Conservation (phyloP, 2,797 vertebrate species). For the Poeciliopsis presidionis region DNA sequence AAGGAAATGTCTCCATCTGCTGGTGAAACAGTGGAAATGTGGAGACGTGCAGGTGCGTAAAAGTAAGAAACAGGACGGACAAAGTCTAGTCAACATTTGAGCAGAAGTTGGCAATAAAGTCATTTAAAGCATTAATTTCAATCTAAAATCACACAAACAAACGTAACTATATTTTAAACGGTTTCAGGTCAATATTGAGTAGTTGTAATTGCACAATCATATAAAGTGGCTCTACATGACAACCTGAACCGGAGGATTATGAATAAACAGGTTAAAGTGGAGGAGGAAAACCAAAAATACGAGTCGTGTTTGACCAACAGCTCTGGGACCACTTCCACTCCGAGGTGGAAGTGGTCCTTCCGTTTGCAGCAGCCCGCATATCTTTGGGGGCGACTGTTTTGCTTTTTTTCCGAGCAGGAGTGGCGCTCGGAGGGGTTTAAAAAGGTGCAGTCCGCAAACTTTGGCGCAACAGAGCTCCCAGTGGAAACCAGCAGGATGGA, state of each 20-base stretch:
- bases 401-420: conserved; percentile 72
- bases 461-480: conserved; percentile 69
- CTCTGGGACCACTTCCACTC: conserved; percentile 65
- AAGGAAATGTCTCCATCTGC: conserved; percentile 69
- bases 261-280: conserved; percentile 44
- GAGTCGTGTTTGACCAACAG: conserved; percentile 58
- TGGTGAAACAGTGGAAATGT: conserved; percentile 38
- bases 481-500: conserved; percentile 57
- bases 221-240: conserved; percentile 14
- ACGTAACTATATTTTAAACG: neutral
- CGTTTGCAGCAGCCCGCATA: conserved; percentile 75
- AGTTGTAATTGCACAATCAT: neutral
- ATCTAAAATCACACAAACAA: neutral
- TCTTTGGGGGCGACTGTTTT: conserved; percentile 81
- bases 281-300: conserved; percentile 70
- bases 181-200: neutral
- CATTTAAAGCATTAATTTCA: neutral
- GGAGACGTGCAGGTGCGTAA: conserved; percentile 51
- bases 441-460: conserved; percentile 74
- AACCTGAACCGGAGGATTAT: conserved; percentile 6
- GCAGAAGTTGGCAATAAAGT: neutral
- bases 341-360: conserved; percentile 79
- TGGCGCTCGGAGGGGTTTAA: conserved; percentile 81
- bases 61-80: conserved; percentile 11
- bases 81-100: neutral